Base-by-base conservation (phyloP, 2,113 vertebrate genomes). In the Piaya cayana region DNA sequence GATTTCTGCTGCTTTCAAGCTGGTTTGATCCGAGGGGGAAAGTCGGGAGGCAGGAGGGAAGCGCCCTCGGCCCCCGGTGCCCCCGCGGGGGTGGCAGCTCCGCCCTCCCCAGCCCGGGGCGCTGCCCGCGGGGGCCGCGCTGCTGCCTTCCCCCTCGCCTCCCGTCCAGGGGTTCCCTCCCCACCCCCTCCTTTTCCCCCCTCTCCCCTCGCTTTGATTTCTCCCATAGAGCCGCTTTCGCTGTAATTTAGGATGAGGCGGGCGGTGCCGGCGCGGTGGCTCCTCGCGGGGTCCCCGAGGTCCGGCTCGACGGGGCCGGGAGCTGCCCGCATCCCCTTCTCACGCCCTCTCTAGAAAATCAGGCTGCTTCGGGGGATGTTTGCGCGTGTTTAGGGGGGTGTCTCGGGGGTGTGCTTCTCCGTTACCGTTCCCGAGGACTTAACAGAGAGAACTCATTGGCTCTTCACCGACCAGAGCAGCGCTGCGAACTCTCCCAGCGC, bases 1-100 rank as follows among this genome's bases (percentile, higher is more conserved):
- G 95, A 96, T 97, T 98, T 98, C 97, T 94, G 78, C 82, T 96
- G 86, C 90, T 98, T 97, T 97, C 97, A 93, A 95, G 97, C 97
- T 98, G 97, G 92, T 98, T 98, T 97, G 97, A 98, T 97, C 94
- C 97, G 79, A 95, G 95, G 96, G 96, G 93, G 89, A 90, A 97
- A 97, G 56, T 90, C 95, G 88, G 84, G 96, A 45, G 92, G 87
- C 93, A 71, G 93, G 95, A 86, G 91, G 90, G 94, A 84, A 95
- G 95, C 52, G 82, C 90, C 90, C 91, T 16, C 49, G 55, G n/a
- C n/a, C n/a, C 56, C 56, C 79, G 34, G 32, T 63, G 79, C 88
- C 75, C 74, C 42, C 65, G 17, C 26, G 78, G 30, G 42, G 74
- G 64, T 55, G 67, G 42, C 86, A 70, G 11, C 58, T 16, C 63